Conservation (phyloP, 2,888 invertebrate species). For the Petrophora chlorosata region DNA sequence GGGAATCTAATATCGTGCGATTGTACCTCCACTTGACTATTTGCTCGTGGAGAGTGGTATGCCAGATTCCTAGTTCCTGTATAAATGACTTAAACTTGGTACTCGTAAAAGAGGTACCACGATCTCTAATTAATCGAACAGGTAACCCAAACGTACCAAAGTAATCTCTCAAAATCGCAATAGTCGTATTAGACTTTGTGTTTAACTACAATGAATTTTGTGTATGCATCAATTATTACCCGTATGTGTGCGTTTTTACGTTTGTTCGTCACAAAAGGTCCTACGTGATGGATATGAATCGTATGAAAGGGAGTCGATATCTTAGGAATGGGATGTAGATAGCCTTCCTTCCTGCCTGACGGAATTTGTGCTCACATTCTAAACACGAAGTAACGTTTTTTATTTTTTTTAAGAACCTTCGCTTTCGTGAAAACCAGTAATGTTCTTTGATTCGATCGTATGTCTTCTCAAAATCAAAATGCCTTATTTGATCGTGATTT, state of each 20-base stretch:
- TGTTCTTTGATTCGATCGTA: not conserved
- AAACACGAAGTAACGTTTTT: conserved; percentile 12
- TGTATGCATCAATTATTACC: conserved; percentile 9
- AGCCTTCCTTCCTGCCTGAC: not conserved
- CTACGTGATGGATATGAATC: conserved; percentile 11
- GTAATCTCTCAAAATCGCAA: conserved; percentile 3
- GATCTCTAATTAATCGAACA: too few species aligned
- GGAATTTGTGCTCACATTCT: conserved; percentile 2
- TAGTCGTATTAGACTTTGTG: too few species aligned
- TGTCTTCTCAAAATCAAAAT: conserved; percentile 12
- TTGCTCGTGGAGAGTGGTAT: conserved; percentile 7
- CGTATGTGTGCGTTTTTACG: conserved; percentile 8
- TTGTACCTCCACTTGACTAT: conserved; percentile 19
- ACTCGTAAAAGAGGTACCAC: too few species aligned
- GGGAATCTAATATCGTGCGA: conserved; percentile 5
- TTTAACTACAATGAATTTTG: conserved; percentile 6
- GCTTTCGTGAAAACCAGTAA: conserved; percentile 62
- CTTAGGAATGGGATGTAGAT: conserved; percentile 16
- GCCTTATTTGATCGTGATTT: conserved; percentile 7
- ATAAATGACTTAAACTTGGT: too few species aligned
- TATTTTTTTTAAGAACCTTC: conserved; percentile 44
- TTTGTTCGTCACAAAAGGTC: conserved; percentile 12
- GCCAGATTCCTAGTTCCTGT: too few species aligned
- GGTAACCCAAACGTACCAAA: conserved; percentile 2
- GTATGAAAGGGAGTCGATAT: not conserved